These are phyloP conservation scores for Setipinna tenuifilis DNA, from an alignment of 2,797 vertebrate genomes.

Conservation along the genomic window DNA sequence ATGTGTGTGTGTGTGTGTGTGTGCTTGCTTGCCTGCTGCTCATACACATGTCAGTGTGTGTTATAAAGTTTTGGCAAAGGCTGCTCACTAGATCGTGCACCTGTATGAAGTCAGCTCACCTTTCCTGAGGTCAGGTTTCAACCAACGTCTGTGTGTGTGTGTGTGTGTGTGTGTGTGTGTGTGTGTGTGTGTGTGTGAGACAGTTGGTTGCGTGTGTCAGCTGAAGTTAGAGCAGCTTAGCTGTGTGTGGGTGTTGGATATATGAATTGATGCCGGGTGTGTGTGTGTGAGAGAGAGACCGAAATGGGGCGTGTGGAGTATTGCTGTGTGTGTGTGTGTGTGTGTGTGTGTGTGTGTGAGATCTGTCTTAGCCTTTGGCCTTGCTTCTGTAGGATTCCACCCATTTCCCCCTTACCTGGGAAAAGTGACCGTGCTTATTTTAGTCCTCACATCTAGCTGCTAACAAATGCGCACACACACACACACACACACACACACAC, in stretches of 20 bases:
- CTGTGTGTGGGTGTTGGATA: background rate
- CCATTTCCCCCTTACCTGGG: slow-evolving; percentile 71
- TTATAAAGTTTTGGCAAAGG: background rate
- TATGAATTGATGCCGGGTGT: too few species aligned
- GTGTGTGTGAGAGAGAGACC: too few species aligned
- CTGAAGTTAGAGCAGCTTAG: too few species aligned
- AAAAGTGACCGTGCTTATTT: slow-evolving; percentile 61
- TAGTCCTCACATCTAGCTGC: slow-evolving; percentile 60
- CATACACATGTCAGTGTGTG: background rate
- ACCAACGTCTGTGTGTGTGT: too few species aligned
- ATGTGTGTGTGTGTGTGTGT: background rate
- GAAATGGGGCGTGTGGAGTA: too few species aligned
- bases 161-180: background rate
- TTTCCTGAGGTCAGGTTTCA: slow-evolving; percentile 34
- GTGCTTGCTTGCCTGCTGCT: background rate
- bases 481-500: slow-evolving; percentile 47
- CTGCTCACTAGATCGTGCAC: background rate
- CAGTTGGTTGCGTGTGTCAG: too few species aligned
- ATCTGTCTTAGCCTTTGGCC: slow-evolving; percentile 39
- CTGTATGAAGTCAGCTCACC: slow-evolving; percentile 18
- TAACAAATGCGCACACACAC: slow-evolving; percentile 41
- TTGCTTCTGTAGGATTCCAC: slow-evolving; percentile 57
- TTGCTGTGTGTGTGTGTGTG: background rate
- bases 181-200: slow-evolving; percentile 24
- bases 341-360: background rate